Conservation (phyloP, 2,113 vertebrate species). For the Daboia siamensis region DNA sequence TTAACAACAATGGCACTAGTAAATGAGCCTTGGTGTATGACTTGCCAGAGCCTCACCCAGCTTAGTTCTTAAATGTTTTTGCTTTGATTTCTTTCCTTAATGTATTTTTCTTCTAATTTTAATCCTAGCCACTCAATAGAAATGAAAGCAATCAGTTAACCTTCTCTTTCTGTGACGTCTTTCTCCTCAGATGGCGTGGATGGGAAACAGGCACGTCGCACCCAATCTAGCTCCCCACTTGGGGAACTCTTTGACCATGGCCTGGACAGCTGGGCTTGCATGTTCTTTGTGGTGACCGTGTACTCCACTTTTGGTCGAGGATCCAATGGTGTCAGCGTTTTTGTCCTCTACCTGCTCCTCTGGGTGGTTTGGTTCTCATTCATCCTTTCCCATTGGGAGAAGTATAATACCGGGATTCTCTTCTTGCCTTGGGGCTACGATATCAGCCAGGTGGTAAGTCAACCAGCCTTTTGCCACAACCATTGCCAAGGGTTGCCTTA, state of each 20-base stretch:
- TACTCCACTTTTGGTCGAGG: constrained; percentile 96
- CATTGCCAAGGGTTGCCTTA: neutral
- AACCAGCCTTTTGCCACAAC: neutral
- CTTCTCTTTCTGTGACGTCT: neutral
- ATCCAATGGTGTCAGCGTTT: constrained; percentile 84
- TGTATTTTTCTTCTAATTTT: neutral
- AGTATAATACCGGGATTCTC: constrained; percentile 96
- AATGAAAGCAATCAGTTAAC: neutral
- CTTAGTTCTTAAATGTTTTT: neutral
- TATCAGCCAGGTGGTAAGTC: constrained; percentile 96
- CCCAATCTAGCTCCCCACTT: constrained; percentile 92
- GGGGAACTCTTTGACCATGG: constrained; percentile 98
- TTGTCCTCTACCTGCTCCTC: constrained; percentile 86
- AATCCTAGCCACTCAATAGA: neutral
- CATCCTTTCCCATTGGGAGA: constrained; percentile 99
- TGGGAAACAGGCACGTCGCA: constrained; percentile 94
- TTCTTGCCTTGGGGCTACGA: constrained; percentile 99
- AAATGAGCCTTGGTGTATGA: neutral
- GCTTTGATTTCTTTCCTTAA: neutral
- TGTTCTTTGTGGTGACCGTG: constrained; percentile 95
- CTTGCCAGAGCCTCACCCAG: neutral
- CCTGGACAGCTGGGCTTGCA: constrained; percentile 96
- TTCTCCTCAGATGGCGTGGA: constrained; percentile 87
- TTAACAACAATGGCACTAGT: neutral
- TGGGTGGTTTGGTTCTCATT: constrained; percentile 99